These are phyloP conservation scores for Bubo bubo DNA, from an alignment of 2,113 vertebrate species.

Conservation along the genomic window DNA sequence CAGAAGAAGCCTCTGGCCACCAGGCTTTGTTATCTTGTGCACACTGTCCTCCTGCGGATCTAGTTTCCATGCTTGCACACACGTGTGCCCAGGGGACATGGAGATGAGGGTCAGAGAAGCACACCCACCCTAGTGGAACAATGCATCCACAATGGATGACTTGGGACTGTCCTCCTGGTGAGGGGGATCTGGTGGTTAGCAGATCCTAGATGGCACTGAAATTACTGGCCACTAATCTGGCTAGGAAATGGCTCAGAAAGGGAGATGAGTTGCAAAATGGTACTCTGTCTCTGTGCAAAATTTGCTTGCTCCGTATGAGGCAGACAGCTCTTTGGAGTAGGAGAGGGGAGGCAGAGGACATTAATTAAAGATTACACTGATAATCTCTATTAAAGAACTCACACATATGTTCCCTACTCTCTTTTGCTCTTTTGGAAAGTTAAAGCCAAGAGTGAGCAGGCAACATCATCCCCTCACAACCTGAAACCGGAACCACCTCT, in stretches of 20 bases:
- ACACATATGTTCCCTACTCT: not conserved
- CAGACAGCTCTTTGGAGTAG: not conserved
- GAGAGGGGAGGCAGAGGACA: not conserved
- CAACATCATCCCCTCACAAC: not conserved
- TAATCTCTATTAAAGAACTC: not conserved
- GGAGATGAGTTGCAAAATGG: not conserved
- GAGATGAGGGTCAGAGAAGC: not conserved
- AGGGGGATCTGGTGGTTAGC: not conserved
- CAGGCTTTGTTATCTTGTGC: not conserved
- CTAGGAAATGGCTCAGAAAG: not conserved
- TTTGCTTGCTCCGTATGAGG: not conserved
- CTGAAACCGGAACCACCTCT: not conserved
- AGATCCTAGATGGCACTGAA: not conserved
- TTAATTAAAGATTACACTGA: not conserved
- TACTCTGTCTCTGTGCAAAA: not conserved
- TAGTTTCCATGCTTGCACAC: not conserved
- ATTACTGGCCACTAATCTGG: not conserved
- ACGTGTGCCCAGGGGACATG: accelerated
- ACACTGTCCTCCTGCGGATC: not conserved
- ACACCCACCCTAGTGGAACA: not conserved
- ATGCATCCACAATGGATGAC: not conserved
- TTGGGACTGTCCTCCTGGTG: not conserved
- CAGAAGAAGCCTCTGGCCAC: not conserved
- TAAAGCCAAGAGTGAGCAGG: not conserved
- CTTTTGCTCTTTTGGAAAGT: not conserved